These are phyloP conservation scores for Trissonchulus latispiculum DNA, from an alignment of 2,888 invertebrate genomes.

Conservation along the genomic window DNA sequence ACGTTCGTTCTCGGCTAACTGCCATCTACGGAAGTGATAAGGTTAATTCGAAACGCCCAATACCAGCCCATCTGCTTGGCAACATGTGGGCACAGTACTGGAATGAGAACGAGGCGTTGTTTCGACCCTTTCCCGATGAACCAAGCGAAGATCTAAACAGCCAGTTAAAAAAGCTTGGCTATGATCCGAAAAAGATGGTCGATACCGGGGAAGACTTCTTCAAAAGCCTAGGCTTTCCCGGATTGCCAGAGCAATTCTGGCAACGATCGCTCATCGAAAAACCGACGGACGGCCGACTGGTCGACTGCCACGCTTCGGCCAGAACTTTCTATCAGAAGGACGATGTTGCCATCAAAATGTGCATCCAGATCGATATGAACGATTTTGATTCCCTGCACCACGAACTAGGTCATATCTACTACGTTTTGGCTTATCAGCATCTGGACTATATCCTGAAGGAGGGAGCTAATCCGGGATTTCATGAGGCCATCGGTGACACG, in stretches of 20 bases:
- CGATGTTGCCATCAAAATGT: slow-evolving; percentile 34
- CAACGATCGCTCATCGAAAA: neutral
- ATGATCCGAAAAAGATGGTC: slow-evolving; percentile 30
- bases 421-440: slow-evolving; percentile 35
- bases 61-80: slow-evolving; percentile 29
- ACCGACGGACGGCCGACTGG: neutral
- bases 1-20: slow-evolving; percentile 25
- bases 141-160: neutral
- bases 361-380: slow-evolving; percentile 29
- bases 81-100: slow-evolving; percentile 39
- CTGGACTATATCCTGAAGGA: slow-evolving; percentile 34
- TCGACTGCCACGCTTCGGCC: slow-evolving; percentile 40
- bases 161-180: slow-evolving; percentile 6
- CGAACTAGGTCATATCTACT: slow-evolving; percentile 42
- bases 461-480: slow-evolving; percentile 30
- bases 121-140: neutral
- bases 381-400: slow-evolving; percentile 38
- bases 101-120: slow-evolving; percentile 20
- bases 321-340: slow-evolving; percentile 38
- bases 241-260: slow-evolving; percentile 37
- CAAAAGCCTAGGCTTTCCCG: slow-evolving; percentile 38
- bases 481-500: slow-evolving; percentile 55
- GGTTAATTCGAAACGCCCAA: neutral
- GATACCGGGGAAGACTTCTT: slow-evolving; percentile 35
- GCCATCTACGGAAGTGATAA: slow-evolving; percentile 23